Base-by-base conservation (phyloP, 2,888 invertebrate species). In the Drosophila longiperda region DNA sequence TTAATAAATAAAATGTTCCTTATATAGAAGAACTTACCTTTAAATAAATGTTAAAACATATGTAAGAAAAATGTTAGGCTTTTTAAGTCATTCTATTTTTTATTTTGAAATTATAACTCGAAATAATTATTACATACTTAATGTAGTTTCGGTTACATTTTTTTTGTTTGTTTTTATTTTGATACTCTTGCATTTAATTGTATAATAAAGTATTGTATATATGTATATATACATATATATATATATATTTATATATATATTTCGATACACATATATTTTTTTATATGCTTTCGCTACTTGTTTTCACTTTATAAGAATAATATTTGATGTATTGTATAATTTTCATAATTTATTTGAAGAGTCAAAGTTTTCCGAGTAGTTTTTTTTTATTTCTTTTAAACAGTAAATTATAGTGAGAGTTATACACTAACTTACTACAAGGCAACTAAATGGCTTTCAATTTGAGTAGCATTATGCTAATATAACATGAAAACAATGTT, bases 391-490 rank as follows among this genome's bases (percentile, higher is more conserved):
- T 45, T 45, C 7, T 23, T 23, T 23, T 61, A 45, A 65, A 65
- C 40, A 66, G 72, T 67, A 88, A 84, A 85, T 74, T 20, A 83
- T 68, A 78, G 59, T 63, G 79, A 84, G 82, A 74, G 71, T 68
- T 53, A 74, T 66, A 79, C 32, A 80, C 85, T 86, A 89, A 87
- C 79, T 87, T 90, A 89, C 90, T 91, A 91, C 88, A 91, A 91
- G 91, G 91, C 91, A 91, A 91, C 89, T 85, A 90, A 91, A 90
- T 81, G 91, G 91, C 90, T 86, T 85, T 90, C 77, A 83, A 87
- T 87, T 66, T 81, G 83, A 74, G 74, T 66, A 69, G 67, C 68
- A 48, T 67, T 71, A 45, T 68, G 72, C 64, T 74, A 59, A 26
- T 65, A 34, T 57, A 80, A 74, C 67, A 73, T 33, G 34, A 34